Conservation (phyloP, 1,140 invertebrate species). For the Drosophila yakuba region DNA sequence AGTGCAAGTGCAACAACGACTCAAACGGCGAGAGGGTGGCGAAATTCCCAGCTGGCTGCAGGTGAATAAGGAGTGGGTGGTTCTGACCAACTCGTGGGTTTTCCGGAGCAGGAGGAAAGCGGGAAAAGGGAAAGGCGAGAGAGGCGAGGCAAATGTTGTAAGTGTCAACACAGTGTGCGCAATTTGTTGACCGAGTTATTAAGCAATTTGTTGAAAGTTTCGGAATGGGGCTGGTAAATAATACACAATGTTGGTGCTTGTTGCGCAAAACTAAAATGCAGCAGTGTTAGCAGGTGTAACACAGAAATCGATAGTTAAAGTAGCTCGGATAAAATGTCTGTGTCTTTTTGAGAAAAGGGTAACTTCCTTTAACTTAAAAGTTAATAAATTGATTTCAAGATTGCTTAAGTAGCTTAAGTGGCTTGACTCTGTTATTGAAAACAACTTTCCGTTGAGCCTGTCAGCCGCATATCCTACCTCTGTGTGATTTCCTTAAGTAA, state of each 20-base stretch:
- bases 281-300: constrained; percentile 26
- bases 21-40: constrained; percentile 26
- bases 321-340: neutral
- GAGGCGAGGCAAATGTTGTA: constrained; percentile 7
- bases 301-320: constrained; percentile 33
- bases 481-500: too few relatives aligned
- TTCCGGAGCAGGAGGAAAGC: neutral
- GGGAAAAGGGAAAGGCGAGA: too few relatives aligned
- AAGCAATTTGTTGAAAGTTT: constrained; percentile 46
- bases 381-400: too few relatives aligned
- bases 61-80: constrained; percentile 14
- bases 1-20: constrained; percentile 45
- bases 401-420: too few relatives aligned
- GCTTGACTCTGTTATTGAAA: too few relatives aligned
- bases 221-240: constrained; percentile 34
- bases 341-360: neutral
- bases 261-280: constrained; percentile 17
- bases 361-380: neutral
- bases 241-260: constrained; percentile 29
- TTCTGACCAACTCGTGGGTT: neutral
- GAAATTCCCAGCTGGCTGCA: constrained; percentile 3
- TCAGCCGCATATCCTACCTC: too few relatives aligned
- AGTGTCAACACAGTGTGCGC: constrained; percentile 48
- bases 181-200: constrained; percentile 49
- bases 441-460: too few relatives aligned